Conservation (phyloP, 2,888 invertebrate species). For the Cinara cedri region DNA sequence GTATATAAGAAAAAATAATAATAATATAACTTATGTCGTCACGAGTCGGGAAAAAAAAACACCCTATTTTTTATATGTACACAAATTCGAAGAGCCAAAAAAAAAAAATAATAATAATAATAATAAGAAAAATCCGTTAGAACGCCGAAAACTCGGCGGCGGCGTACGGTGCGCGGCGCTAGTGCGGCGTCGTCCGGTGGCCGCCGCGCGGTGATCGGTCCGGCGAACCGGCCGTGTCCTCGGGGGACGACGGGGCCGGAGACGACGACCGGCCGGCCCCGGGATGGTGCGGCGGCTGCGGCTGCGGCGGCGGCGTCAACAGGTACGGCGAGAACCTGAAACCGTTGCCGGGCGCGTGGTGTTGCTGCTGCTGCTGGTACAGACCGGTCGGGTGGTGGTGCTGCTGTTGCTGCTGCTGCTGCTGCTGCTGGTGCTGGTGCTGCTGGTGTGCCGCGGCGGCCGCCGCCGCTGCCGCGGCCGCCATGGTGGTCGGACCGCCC, state of each 20-base stretch:
- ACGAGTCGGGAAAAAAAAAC: too few relatives aligned
- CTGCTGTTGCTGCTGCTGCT: conserved; percentile 65
- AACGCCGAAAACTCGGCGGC: not conserved
- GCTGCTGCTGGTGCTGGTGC: conserved; percentile 14
- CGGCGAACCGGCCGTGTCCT: conserved; percentile 62
- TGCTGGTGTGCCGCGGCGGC: conserved; percentile 61
- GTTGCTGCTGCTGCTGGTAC: conserved; percentile 67
- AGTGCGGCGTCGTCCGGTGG: conserved; percentile 64
- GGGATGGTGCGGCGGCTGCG: conserved; percentile 65
- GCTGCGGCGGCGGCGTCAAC: conserved; percentile 63
- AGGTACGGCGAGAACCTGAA: conserved; percentile 62
- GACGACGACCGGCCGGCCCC: conserved; percentile 64
- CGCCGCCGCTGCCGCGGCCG: conserved; percentile 61
- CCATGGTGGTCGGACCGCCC: conserved; percentile 59
- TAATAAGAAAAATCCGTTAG: not conserved
- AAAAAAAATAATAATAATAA: not conserved
- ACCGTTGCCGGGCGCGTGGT: conserved; percentile 61
- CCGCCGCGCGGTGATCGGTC: conserved; percentile 65
- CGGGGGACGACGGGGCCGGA: conserved; percentile 69
- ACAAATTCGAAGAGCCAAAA: too few relatives aligned
- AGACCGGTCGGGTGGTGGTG: conserved; percentile 60
- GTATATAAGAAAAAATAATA: conserved; percentile 1
- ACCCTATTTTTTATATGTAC: too few relatives aligned
- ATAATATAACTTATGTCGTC: not conserved
- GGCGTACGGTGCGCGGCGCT: conserved; percentile 60